Percentiles rank a stretch among this genome's conserved stretches.
These are phyloP conservation scores for Hermatobates lingyangjiaoensis DNA, from an alignment of 1,140 invertebrate species.

Conservation along the genomic window DNA sequence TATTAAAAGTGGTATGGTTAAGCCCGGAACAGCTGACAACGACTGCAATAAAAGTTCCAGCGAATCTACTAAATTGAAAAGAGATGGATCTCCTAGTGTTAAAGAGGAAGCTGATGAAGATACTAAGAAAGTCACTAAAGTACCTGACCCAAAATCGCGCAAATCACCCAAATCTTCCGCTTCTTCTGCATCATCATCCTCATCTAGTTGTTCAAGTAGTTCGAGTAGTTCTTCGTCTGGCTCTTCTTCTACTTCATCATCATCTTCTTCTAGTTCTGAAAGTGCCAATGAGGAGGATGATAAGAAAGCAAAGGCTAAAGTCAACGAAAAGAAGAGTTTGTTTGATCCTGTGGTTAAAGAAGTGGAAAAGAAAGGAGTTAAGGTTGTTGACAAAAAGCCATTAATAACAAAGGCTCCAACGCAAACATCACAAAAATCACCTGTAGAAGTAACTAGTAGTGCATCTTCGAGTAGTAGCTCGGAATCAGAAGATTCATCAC, in stretches of 20 bases:
- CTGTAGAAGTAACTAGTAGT: slow-evolving; percentile 17
- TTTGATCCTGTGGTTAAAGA: slow-evolving; percentile 15
- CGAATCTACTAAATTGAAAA: slow-evolving; percentile 8
- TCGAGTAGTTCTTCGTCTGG: slow-evolving; percentile 26
- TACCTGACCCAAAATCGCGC: slow-evolving; percentile 10
- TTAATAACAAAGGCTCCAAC: too few species aligned
- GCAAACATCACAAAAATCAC: slow-evolving; percentile 9
- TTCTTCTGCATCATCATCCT: slow-evolving; percentile 24
- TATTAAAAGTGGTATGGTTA: slow-evolving; percentile 57
- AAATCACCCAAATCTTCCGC: slow-evolving; percentile 20
- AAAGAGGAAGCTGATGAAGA: slow-evolving; percentile 16
- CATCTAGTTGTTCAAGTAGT: slow-evolving; percentile 26
- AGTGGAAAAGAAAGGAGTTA: too few species aligned
- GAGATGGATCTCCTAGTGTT: slow-evolving; percentile 13
- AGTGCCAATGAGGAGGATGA: slow-evolving; percentile 27
- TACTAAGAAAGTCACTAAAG: slow-evolving; percentile 10
- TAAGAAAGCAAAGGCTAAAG: slow-evolving; percentile 24
- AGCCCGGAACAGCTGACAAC: slow-evolving; percentile 16
- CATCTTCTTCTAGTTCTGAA: slow-evolving; percentile 29
- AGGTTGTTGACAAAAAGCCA: too few species aligned
- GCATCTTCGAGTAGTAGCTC: slow-evolving; percentile 18
- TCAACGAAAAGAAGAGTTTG: slow-evolving; percentile 17
- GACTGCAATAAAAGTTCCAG: slow-evolving; percentile 6
- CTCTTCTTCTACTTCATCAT: slow-evolving; percentile 27
- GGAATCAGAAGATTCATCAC: slow-evolving; percentile 18